These are phyloP conservation scores for Holothuria leucospilota DNA, from an alignment of 53 echinoderm and acorn worm species.

Conservation along the genomic window DNA sequence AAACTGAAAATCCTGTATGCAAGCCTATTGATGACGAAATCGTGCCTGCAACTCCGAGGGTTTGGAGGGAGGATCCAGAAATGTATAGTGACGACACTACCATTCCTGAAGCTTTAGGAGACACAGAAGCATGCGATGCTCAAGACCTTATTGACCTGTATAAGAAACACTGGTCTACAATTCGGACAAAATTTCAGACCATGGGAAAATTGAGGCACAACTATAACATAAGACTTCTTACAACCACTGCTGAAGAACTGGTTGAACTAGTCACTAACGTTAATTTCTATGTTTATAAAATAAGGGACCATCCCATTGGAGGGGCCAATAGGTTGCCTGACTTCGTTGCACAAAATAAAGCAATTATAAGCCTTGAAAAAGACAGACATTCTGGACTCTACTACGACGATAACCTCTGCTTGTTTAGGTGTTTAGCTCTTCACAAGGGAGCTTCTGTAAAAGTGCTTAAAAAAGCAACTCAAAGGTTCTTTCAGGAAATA, in stretches of 20 bases:
- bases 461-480: background rate
- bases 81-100: background rate
- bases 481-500: background rate
- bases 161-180: slow-evolving; percentile 25
- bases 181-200: slow-evolving; percentile 15
- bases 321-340: background rate
- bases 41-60: background rate
- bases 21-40: slow-evolving; percentile 11
- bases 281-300: slow-evolving; percentile 40
- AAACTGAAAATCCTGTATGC: slow-evolving; percentile 18
- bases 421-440: slow-evolving; percentile 31
- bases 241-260: slow-evolving; percentile 8
- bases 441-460: slow-evolving; percentile 12
- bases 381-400: slow-evolving; percentile 1
- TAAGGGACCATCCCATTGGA: slow-evolving; percentile 40
- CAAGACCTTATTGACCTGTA: background rate
- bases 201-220: slow-evolving; percentile 16
- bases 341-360: slow-evolving; percentile 9
- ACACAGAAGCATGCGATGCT: background rate
- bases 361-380: background rate
- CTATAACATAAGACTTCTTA: slow-evolving; percentile 37
- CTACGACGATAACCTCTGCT: slow-evolving; percentile 14
- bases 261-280: slow-evolving; percentile 54
- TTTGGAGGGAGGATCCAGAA: slow-evolving; percentile 13
- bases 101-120: background rate